These are phyloP conservation scores for Pagrus major DNA, from an alignment of 2,113 vertebrate genomes.

Conservation along the genomic window DNA sequence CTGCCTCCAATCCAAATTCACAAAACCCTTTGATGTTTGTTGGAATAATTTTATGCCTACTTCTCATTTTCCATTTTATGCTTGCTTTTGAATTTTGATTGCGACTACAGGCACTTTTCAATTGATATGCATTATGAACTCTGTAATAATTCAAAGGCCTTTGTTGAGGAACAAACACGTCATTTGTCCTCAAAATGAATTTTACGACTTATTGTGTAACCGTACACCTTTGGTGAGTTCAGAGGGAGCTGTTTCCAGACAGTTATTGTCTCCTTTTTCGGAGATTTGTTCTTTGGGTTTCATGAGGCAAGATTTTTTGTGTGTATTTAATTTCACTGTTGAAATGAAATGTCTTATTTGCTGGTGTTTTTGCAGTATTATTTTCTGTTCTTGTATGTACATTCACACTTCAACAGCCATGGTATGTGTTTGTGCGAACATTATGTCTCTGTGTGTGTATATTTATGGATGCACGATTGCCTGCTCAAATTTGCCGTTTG, in stretches of 20 bases:
- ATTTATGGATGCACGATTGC: constrained; percentile 65
- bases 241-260: neutral
- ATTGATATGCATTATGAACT: constrained; percentile 66
- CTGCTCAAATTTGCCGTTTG: constrained; percentile 73
- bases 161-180: constrained; percentile 78
- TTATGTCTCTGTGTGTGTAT: constrained; percentile 43
- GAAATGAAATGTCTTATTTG: constrained; percentile 36
- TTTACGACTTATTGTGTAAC: constrained; percentile 38
- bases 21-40: constrained; percentile 80
- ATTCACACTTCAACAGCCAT: constrained; percentile 38
- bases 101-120: constrained; percentile 76
- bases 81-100: constrained; percentile 79
- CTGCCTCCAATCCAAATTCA: constrained; percentile 78
- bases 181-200: constrained; percentile 63
- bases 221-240: constrained; percentile 37
- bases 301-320: neutral
- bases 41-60: constrained; percentile 76
- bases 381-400: constrained; percentile 50
- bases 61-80: constrained; percentile 75
- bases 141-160: constrained; percentile 72
- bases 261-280: neutral
- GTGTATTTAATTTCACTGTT: constrained; percentile 19
- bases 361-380: constrained; percentile 2
- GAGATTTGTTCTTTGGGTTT: constrained; percentile 19
- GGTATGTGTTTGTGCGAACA: constrained; percentile 31